Conservation (phyloP, 2,797 vertebrate species). For the Periparus ater region DNA sequence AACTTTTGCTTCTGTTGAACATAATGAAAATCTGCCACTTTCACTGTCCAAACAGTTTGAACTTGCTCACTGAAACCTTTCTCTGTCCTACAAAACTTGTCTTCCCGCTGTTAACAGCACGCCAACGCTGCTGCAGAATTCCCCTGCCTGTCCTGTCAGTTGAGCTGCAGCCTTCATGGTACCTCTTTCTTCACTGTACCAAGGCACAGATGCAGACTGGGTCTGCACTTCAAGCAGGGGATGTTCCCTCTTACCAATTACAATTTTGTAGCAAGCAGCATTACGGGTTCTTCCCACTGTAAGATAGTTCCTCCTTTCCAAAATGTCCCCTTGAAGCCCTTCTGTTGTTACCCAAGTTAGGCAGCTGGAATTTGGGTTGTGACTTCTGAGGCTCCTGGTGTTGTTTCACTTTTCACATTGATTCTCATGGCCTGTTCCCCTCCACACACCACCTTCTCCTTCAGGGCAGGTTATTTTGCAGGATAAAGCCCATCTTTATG, state of each 20-base stretch:
- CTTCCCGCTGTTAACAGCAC: neutral
- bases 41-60: neutral
- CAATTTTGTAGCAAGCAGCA: neutral
- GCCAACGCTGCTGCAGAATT: neutral
- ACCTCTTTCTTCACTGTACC: neutral
- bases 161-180: neutral
- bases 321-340: neutral
- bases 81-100: neutral
- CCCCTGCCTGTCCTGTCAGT: neutral
- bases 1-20: neutral
- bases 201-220: neutral
- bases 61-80: neutral
- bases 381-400: neutral
- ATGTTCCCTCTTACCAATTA: neutral
- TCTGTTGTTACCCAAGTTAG: neutral
- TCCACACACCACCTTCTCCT: neutral
- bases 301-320: neutral
- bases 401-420: neutral
- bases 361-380: neutral
- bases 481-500: neutral
- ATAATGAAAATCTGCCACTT: neutral
- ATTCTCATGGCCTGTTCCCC: accelerated
- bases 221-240: neutral
- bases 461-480: neutral
- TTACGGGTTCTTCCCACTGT: accelerated